A percentile compares a stretch with the other conserved stretches of the same genome.
phyloP scores from a whole-genome alignment of 2,888 invertebrate genomes.

The Tipula vernalis region DNA sequence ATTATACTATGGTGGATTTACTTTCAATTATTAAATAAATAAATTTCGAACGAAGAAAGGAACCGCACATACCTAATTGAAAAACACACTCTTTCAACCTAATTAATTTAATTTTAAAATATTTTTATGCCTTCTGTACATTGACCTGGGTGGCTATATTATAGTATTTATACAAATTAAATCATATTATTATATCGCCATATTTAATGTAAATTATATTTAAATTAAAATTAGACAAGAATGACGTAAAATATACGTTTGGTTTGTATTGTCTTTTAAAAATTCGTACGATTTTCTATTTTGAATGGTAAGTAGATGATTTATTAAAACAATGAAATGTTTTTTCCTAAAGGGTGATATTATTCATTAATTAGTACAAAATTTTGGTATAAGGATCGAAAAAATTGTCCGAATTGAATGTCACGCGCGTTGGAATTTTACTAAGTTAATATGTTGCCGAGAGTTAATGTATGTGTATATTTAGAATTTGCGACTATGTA shows the following conservation, averaged over 20 bases:
- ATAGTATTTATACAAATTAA: background rate
- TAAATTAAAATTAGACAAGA: background rate
- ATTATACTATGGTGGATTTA: background rate
- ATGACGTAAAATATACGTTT: background rate
- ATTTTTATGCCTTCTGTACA: background rate
- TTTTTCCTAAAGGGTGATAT: background rate
- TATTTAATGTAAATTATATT: background rate
- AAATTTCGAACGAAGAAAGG: background rate
- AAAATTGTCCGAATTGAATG: background rate
- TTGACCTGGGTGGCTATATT: background rate
- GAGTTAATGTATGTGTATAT: background rate
- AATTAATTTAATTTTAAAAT: background rate
- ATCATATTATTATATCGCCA: background rate
- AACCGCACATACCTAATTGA: background rate
- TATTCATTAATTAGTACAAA: background rate
- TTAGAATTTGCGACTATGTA: background rate
- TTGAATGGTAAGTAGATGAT: background rate
- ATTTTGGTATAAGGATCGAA: background rate
- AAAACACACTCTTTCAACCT: background rate
- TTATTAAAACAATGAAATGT: background rate
- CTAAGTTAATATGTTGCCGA: background rate
- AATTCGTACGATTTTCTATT: background rate
- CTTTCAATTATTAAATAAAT: background rate
- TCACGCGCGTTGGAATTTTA: background rate
- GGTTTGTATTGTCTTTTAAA: background rate